Base-by-base conservation (phyloP, 2,113 vertebrate species). In the Herpailurus yagouaroundi region DNA sequence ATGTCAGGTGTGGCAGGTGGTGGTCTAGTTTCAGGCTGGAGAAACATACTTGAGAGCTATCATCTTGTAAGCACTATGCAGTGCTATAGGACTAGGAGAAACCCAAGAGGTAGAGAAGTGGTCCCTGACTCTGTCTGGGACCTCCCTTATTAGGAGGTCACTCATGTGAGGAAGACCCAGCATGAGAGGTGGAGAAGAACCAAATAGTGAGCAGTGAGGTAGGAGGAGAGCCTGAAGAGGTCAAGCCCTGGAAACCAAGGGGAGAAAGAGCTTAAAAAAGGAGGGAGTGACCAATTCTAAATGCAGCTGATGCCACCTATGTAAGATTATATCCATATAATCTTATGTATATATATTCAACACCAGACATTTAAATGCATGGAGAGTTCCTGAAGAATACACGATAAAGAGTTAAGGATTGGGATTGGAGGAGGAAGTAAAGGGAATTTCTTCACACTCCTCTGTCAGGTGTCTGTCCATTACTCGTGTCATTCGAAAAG, bases 231-330 rank as follows among this genome's bases (percentile, higher is more conserved):
- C 15, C 14, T 1, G 4, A 60, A 86, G 57, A 29, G 48, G 38
- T 1, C 0, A 7, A 13, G 7, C 0, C 29, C 86, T 41, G 4
- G 52, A 63, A 25, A 23, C 9, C 29, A 45, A 48, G 29, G 79
- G 45, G 25, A 89, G 52, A 66, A 41, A 25, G 31, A 50, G 55
- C 25, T 48, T 27, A 64, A 21, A 4, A 5, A 83, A 69, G 55
- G 57, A 18, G 57, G 76, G 25, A 5, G 31, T 13, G 31, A 31
- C 4, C 23, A 45, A 0, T 3, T 6, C 50, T 21, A 50, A 21
- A 29, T 36, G 38, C 50, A 29, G 18, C 45, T 2, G 13, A 52
- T 0, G 1, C 1, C 15, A 19, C 31, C 7, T 5, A 10, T 0
- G 7, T 25, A 64, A 64, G 57, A 3, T 41, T 63, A 79, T 21